Percentiles rank a stretch among this genome's conserved stretches.
phyloP scores from a whole-genome alignment of 2,797 vertebrate species.

The Tarsius wallacei region DNA sequence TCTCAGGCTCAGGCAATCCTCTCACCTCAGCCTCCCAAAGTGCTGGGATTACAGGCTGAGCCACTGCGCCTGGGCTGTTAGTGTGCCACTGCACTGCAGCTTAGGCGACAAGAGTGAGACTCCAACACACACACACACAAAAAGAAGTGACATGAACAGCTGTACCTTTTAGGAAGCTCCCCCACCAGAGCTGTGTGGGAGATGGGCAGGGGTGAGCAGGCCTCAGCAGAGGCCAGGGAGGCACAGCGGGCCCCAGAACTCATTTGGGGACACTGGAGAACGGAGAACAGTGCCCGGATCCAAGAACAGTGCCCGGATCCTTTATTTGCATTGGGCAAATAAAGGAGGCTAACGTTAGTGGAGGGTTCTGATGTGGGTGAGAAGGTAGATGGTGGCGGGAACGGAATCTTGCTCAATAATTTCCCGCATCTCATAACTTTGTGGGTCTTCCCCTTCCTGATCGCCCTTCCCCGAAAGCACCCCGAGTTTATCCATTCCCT shows the following conservation, averaged over 20 bases:
- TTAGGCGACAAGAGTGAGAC: too few species aligned
- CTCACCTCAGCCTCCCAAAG: too few species aligned
- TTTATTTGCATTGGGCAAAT: rapidly evolving
- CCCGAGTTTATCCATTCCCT: not conserved
- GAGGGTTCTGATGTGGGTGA: not conserved
- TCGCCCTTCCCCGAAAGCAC: not conserved
- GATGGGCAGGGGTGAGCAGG: not conserved
- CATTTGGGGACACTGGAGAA: not conserved
- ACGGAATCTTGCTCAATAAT: not conserved
- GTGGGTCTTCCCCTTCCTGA: not conserved
- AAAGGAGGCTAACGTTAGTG: not conserved
- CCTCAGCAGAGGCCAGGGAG: not conserved
- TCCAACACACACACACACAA: too few species aligned
- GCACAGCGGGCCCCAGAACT: not conserved
- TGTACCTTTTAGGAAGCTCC: not conserved
- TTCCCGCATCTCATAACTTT: not conserved
- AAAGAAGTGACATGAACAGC: not conserved
- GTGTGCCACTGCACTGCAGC: too few species aligned
- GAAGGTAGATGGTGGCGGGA: not conserved
- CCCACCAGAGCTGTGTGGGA: not conserved
- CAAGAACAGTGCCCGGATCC: too few species aligned
- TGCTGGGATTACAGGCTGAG: too few species aligned
- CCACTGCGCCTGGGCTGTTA: too few species aligned
- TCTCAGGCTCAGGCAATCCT: too few species aligned
- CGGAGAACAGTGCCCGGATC: not conserved